phyloP scores from a whole-genome alignment of 2,797 vertebrate species.

The Sebastes itinus region DNA sequence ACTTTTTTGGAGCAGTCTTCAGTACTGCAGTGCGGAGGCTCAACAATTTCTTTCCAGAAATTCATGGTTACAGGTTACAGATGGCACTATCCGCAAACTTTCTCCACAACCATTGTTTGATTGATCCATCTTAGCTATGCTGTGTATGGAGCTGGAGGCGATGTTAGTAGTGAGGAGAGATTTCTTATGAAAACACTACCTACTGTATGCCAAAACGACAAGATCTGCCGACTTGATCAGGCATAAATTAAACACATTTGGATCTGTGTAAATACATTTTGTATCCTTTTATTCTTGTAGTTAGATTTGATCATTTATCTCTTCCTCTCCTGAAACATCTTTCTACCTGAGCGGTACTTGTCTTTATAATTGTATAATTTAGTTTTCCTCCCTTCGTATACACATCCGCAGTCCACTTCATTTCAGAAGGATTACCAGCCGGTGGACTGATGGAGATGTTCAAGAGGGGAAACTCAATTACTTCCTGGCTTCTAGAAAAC shows the following conservation, averaged over 20 bases:
- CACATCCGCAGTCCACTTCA: constrained; percentile 63
- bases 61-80: constrained; percentile 9
- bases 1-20: constrained; percentile 3
- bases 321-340: constrained; percentile 13
- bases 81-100: constrained; percentile 12
- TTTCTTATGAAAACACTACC: neutral
- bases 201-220: neutral
- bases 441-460: constrained; percentile 60
- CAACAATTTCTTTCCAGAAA: constrained; percentile 9
- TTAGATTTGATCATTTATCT: constrained; percentile 4
- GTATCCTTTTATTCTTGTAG: neutral
- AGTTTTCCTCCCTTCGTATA: constrained; percentile 7
- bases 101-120: constrained; percentile 11
- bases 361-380: constrained; percentile 30
- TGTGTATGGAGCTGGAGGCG: neutral
- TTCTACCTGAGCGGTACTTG: constrained; percentile 9
- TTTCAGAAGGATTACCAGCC: constrained; percentile 75
- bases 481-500: constrained; percentile 70
- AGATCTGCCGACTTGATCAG: neutral
- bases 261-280: neutral
- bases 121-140: neutral
- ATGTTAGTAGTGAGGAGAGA: neutral
- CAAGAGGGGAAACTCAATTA: constrained; percentile 78
- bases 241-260: neutral
- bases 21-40: constrained; percentile 12